Base-by-base conservation (phyloP, 2,888 invertebrate genomes). In the Biston stratarius region DNA sequence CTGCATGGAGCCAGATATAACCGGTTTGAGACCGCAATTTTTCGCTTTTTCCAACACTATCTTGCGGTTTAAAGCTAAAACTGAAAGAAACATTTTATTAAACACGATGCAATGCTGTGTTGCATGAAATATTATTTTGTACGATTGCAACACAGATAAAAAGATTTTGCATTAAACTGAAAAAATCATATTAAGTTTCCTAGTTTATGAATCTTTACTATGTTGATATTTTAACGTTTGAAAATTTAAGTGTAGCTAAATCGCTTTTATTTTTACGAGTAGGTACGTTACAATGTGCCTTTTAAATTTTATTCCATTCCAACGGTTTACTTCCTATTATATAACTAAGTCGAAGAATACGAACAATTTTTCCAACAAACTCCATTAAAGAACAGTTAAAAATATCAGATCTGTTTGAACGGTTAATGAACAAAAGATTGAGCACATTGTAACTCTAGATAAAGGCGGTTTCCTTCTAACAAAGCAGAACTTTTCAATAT, bases 401-500 rank as follows among this genome's bases (percentile, higher is more conserved):
- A 74, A 71, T 72, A 70, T 70, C 38, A 38, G 38, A 38, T 38
- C 71, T 64, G 66, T 73, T 74, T 62, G 64, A 74, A 70, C 72
- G 67, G 73, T 72, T 79, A 81, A 78, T 79, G 76, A 79, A 79
- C 75, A 76, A 76, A 78, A 76, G 77, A 78, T 76, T 67, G 73
- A 73, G 72, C 76, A 78, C 72, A 72, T 73, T 69, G 74, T 78
- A 75, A 73, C 68, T 77, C 77, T 72, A 81, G 81, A 83, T 83
- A 84, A 82, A 85, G 80, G 79, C 68, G 78, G 81, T 78, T 79
- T 76, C 75, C 77, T 77, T 77, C 78, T 78, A 74, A 86, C 85
- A 83, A 80, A 84, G 83, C 77, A 78, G 83, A 91, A 91, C 89
- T 90, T 91, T 90, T 89, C 90, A 90, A 91, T 91, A 89, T 86